Conservation (phyloP, 2,113 vertebrate genomes). For the Corydoras maculifer region DNA sequence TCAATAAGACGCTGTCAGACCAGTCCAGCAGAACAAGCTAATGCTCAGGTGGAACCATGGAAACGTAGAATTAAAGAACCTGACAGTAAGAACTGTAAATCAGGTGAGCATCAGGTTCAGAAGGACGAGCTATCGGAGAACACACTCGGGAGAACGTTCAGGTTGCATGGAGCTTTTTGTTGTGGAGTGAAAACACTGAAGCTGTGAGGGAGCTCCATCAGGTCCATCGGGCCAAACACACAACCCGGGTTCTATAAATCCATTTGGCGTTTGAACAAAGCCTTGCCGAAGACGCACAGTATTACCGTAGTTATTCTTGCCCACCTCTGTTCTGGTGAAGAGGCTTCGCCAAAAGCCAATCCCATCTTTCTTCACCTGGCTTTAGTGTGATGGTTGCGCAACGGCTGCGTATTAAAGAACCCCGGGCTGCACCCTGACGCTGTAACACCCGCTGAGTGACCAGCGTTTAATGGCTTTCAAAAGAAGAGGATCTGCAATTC, state of each 20-base stretch:
- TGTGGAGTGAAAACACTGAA: conserved; percentile 40
- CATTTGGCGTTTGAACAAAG: conserved; percentile 66
- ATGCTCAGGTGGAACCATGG: too few relatives aligned
- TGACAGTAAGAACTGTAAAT: too few relatives aligned
- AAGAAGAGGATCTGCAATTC: too few relatives aligned
- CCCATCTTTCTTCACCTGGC: conserved; percentile 56
- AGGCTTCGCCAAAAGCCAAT: conserved; percentile 57
- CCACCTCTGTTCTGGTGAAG: conserved; percentile 53
- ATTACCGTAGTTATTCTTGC: conserved; percentile 64
- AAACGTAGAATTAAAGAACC: too few relatives aligned
- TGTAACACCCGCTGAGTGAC: background rate
- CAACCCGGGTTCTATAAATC: conserved; percentile 66
- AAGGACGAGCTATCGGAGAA: too few relatives aligned
- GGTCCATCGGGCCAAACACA: conserved; percentile 57
- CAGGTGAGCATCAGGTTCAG: too few relatives aligned
- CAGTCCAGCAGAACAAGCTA: background rate
- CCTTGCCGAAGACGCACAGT: conserved; percentile 59
- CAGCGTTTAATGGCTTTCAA: too few relatives aligned
- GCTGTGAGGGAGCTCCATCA: conserved; percentile 51
- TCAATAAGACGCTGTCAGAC: background rate
- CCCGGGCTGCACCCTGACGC: conserved; percentile 1
- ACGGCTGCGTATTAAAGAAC: conserved; percentile 38
- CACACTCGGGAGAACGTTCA: background rate
- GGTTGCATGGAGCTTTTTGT: conserved; percentile 30
- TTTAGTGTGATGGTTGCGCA: conserved; percentile 52